Evolutionary conservation across 2,888 invertebrate species (phyloP).

Genomic region (Sinohyriopsis cumingii): DNA sequence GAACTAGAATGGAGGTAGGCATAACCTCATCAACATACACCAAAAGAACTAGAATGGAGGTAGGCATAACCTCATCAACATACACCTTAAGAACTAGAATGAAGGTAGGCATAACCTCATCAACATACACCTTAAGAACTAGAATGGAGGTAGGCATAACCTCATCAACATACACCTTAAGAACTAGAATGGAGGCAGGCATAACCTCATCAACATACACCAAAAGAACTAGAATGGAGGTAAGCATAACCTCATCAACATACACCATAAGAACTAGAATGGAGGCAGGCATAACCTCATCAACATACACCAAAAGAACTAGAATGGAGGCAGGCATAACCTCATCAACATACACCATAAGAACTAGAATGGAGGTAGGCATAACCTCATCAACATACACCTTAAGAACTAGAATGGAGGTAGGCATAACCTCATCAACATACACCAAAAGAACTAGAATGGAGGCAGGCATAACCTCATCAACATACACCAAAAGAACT

Average conservation of each 20-base stretch:
- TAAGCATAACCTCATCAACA: too few relatives aligned
- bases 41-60: too few relatives aligned
- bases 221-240: conserved; percentile 21
- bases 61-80: too few relatives aligned
- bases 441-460: too few relatives aligned
- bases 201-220: conserved; percentile 43
- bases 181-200: conserved; percentile 66
- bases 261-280: too few relatives aligned
- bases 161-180: conserved; percentile 72
- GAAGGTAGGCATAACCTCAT: too few relatives aligned
- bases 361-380: conserved; percentile 66
- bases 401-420: conserved; percentile 20
- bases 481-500: too few relatives aligned
- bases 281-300: not conserved
- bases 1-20: too few relatives aligned
- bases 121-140: not conserved
- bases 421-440: too few relatives aligned
- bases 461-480: too few relatives aligned
- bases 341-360: conserved; percentile 72
- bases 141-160: not conserved
- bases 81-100: too few relatives aligned
- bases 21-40: too few relatives aligned
- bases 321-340: conserved; percentile 49
- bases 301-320: conserved; percentile 73
- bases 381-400: conserved; percentile 42